phyloP scores from a whole-genome alignment of 2,888 invertebrate genomes.

The Dasysyrphus tricinctus region DNA sequence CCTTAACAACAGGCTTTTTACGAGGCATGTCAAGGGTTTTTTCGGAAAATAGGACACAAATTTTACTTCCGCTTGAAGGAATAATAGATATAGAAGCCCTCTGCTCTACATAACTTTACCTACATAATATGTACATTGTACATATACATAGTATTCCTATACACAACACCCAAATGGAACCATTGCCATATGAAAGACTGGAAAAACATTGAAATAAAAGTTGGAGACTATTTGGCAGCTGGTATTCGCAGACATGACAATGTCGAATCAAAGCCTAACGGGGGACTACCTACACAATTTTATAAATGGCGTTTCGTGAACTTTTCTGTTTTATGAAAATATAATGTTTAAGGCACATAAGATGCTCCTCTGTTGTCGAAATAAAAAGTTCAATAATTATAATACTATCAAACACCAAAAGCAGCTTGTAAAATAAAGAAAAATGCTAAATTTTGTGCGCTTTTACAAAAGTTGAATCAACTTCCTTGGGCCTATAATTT shows the following conservation, averaged over 20 bases:
- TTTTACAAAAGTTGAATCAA: no score
- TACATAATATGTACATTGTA: no score
- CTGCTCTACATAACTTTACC: background rate
- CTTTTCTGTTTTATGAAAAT: background rate
- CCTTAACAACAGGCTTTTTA: conserved; percentile 45
- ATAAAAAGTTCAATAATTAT: background rate
- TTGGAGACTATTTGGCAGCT: conserved; percentile 60
- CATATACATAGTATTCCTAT: no score
- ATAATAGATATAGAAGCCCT: background rate
- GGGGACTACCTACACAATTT: background rate
- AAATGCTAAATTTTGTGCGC: no score
- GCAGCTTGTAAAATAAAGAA: no score
- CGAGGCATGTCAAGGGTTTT: conserved; percentile 56
- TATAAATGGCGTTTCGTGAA: conserved; percentile 24
- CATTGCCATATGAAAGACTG: background rate
- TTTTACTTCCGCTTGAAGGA: conserved; percentile 42
- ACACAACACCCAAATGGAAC: background rate
- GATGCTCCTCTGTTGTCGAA: no score
- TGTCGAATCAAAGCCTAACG: conserved; percentile 49
- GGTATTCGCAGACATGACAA: conserved; percentile 50
- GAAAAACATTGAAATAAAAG: conserved; percentile 22
- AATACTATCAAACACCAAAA: no score
- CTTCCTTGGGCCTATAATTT: no score
- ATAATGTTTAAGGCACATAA: background rate
- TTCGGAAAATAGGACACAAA: conserved; percentile 29